phyloP scores from a whole-genome alignment of 2,113 vertebrate species.

The Corapipo altera region DNA sequence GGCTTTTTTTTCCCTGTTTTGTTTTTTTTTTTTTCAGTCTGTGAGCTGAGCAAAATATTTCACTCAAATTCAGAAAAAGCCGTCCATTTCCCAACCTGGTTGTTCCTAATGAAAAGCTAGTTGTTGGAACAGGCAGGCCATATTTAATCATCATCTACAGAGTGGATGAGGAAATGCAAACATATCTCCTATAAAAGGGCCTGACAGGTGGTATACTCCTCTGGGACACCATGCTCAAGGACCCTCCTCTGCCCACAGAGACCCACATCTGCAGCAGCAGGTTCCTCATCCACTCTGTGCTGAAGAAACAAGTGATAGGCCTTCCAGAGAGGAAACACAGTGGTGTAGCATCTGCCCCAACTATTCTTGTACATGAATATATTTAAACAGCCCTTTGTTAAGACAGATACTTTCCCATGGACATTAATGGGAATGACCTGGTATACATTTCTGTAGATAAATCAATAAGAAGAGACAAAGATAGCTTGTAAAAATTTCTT shows the following conservation, averaged over 20 bases:
- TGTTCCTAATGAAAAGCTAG: neutral
- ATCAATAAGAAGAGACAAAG: neutral
- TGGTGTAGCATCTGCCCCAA: accelerated
- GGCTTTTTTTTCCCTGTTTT: too few relatives aligned
- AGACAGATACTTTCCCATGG: neutral
- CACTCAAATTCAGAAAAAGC: neutral
- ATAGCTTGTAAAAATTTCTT: neutral
- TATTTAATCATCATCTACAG: neutral
- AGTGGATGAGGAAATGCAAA: neutral
- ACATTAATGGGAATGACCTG: neutral
- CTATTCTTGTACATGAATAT: neutral
- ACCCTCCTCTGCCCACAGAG: neutral
- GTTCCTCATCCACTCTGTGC: neutral
- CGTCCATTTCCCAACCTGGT: neutral
- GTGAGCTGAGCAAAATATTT: neutral
- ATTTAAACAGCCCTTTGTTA: neutral
- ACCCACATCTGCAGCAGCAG: neutral
- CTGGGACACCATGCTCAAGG: neutral
- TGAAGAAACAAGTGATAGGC: neutral
- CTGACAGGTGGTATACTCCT: neutral
- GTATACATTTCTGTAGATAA: neutral
- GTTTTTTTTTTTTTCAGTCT: neutral
- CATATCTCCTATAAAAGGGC: neutral
- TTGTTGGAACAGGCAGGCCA: neutral
- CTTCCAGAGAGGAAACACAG: neutral